Conservation (phyloP, 1,140 invertebrate species). For the Apis mellifera region DNA sequence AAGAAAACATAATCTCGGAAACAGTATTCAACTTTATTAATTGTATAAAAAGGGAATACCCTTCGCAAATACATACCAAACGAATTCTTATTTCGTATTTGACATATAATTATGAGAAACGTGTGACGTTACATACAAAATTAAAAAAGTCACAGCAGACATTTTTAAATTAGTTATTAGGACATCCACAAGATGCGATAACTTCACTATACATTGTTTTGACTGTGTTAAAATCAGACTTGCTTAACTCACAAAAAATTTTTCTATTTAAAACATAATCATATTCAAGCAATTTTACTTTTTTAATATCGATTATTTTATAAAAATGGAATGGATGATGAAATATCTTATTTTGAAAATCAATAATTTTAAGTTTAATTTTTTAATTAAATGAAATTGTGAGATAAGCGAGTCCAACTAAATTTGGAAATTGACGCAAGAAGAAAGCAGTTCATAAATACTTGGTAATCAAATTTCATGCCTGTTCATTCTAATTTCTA, state of each 20-base stretch:
- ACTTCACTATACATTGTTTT: conserved; percentile 1
- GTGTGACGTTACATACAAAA: conserved; percentile 56
- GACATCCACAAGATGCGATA: conserved; percentile 45
- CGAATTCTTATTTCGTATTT: conserved; percentile 16
- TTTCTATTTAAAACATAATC: not conserved
- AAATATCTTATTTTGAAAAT: conserved; percentile 6
- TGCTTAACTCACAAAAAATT: not conserved
- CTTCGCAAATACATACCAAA: conserved; percentile 36
- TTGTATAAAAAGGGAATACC: conserved; percentile 66
- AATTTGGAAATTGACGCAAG: conserved; percentile 45
- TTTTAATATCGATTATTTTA: not conserved
- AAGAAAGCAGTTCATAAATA: conserved; percentile 40
- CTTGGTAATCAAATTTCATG: conserved; percentile 10
- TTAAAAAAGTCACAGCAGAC: conserved; percentile 46
- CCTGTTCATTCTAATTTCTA: not conserved
- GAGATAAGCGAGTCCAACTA: conserved; percentile 24
- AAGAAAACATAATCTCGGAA: conserved; percentile 45
- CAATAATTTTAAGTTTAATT: conserved; percentile 10
- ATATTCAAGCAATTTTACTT: not conserved
- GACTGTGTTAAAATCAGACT: conserved; percentile 25
- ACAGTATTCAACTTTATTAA: conserved; percentile 70
- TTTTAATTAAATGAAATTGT: conserved; percentile 6
- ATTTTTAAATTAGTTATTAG: conserved; percentile 22
- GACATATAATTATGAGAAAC: conserved; percentile 30
- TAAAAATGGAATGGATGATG: conserved; percentile 20